phyloP scores from a whole-genome alignment of 2,888 invertebrate species.

The Morpho achilles region DNA sequence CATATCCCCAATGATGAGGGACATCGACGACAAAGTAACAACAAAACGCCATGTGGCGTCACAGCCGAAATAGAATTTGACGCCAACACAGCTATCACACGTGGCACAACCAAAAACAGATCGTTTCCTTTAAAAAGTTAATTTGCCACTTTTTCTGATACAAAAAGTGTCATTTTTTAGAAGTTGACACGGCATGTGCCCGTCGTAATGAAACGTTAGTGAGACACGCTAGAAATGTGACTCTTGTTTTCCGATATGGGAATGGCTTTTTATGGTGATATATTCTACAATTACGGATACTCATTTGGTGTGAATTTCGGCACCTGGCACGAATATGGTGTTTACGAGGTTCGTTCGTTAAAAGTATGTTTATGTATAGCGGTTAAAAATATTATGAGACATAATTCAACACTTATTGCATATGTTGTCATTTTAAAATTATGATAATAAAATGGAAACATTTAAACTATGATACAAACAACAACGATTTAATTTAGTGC shows the following conservation, averaged over 20 bases:
- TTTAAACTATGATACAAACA: too few species aligned
- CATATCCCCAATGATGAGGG: slow-evolving; percentile 64
- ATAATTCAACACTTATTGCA: too few species aligned
- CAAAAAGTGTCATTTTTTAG: slow-evolving; percentile 70
- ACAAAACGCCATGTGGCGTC: slow-evolving; percentile 64
- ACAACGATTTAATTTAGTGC: too few species aligned
- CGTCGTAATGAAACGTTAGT: slow-evolving; percentile 63
- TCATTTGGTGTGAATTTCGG: slow-evolving; percentile 9
- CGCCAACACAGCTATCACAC: slow-evolving; percentile 62
- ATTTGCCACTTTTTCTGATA: slow-evolving; percentile 72
- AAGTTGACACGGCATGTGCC: slow-evolving; percentile 66
- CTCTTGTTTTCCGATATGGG: slow-evolving; percentile 58
- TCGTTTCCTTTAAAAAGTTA: slow-evolving; percentile 78
- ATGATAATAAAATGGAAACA: too few species aligned
- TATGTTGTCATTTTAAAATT: too few species aligned
- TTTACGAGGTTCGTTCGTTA: background rate
- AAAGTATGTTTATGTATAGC: too few species aligned
- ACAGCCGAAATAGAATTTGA: slow-evolving; percentile 60
- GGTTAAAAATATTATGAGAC: too few species aligned
- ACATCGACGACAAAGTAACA: slow-evolving; percentile 73
- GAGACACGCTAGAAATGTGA: slow-evolving; percentile 64
- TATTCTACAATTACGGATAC: slow-evolving; percentile 20
- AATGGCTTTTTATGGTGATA: slow-evolving; percentile 35
- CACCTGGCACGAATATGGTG: slow-evolving; percentile 10
- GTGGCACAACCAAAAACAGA: slow-evolving; percentile 73